Conservation (phyloP, 1,140 invertebrate genomes). For the Teleogryllus occipitalis region DNA sequence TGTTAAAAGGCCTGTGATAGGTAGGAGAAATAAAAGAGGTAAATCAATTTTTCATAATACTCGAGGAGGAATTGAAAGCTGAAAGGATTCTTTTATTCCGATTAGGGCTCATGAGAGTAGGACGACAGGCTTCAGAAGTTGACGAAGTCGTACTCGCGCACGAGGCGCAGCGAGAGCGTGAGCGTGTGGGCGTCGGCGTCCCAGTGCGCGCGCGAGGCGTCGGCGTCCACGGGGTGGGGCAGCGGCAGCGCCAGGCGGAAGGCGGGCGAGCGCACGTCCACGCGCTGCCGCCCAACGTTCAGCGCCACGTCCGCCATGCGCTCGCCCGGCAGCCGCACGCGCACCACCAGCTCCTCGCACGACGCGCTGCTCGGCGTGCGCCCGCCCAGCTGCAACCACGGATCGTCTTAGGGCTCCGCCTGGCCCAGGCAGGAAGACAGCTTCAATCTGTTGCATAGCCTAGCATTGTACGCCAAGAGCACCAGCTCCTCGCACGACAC, state of each 20-base stretch:
- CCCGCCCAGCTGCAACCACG: constrained; percentile 60
- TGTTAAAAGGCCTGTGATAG: too few relatives aligned
- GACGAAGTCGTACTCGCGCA: constrained; percentile 68
- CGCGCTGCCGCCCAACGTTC: constrained; percentile 54
- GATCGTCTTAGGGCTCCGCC: too few relatives aligned
- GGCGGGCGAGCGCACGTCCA: constrained; percentile 54
- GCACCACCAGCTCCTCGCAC: constrained; percentile 75
- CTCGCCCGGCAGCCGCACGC: constrained; percentile 64
- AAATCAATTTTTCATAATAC: too few relatives aligned
- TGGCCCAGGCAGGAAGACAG: too few relatives aligned
- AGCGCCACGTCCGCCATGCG: constrained; percentile 55
- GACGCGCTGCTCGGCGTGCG: constrained; percentile 73
- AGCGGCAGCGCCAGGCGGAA: constrained; percentile 64
- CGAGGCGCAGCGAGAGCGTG: constrained; percentile 57
- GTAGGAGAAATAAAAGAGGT: too few relatives aligned
- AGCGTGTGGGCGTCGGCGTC: constrained; percentile 56
- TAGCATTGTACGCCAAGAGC: too few relatives aligned
- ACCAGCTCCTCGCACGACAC: constrained; percentile 69
- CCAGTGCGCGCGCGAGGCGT: constrained; percentile 70
- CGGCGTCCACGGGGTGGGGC: constrained; percentile 70
- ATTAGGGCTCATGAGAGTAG: neutral
- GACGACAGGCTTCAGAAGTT: constrained; percentile 57
- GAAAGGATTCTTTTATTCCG: neutral
- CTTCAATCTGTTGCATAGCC: too few relatives aligned
- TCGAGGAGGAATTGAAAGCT: neutral